Evolutionary conservation across 2,797 vertebrate genomes (phyloP).

Genomic region (Prunella strophiata): DNA sequence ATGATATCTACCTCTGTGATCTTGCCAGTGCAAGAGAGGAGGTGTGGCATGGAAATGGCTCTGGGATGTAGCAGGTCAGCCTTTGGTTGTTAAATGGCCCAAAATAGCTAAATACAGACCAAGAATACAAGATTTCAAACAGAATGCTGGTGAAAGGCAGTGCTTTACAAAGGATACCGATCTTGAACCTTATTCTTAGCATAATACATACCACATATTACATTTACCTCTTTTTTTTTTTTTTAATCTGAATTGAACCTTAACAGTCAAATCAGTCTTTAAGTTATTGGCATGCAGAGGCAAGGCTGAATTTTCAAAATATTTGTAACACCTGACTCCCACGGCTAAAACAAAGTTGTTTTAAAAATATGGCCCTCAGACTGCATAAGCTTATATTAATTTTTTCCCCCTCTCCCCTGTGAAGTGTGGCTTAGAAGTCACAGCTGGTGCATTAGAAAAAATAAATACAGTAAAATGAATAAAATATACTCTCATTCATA

Average conservation of each 20-base stretch:
- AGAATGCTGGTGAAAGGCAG: background rate
- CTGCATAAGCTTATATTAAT: background rate
- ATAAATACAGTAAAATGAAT: conserved; percentile 79
- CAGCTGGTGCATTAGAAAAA: conserved; percentile 73
- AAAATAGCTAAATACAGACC: background rate
- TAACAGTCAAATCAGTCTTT: background rate
- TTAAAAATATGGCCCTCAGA: background rate
- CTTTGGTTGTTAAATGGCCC: background rate
- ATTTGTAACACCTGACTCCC: background rate
- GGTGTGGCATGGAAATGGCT: background rate
- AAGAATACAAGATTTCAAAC: background rate
- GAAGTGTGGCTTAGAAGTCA: conserved; percentile 57
- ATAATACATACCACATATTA: background rate
- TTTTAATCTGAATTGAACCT: background rate
- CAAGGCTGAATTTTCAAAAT: background rate
- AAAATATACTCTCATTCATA: conserved; percentile 79
- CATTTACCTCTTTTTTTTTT: background rate
- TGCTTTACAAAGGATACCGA: background rate
- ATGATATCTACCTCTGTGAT: too few species aligned
- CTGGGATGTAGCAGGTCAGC: background rate
- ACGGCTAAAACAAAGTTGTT: background rate
- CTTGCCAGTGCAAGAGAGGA: background rate
- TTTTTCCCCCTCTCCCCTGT: background rate
- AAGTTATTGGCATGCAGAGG: background rate
- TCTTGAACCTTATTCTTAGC: background rate